Percentiles rank a stretch among this genome's conserved stretches.
These are phyloP conservation scores for Hydroisotoma schaefferi DNA, from an alignment of 2,888 invertebrate genomes.

Conservation along the genomic window DNA sequence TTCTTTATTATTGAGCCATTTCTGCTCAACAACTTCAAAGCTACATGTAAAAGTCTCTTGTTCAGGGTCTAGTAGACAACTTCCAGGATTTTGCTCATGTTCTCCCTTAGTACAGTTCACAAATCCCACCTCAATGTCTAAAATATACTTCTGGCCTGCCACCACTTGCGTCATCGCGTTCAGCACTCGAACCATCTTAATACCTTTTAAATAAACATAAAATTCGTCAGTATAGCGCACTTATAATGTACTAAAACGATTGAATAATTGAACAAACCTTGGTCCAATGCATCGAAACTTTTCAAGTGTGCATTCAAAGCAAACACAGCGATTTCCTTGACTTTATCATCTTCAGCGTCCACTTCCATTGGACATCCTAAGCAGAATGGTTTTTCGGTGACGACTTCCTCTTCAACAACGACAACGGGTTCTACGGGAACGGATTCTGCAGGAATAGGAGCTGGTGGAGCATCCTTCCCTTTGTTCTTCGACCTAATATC, in stretches of 20 bases:
- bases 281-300: slow-evolving; percentile 17
- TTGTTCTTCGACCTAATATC: background rate
- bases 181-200: slow-evolving; percentile 43
- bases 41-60: slow-evolving; percentile 57
- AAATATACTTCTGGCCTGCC: slow-evolving; percentile 59
- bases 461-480: background rate
- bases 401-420: slow-evolving; percentile 23
- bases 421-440: slow-evolving; percentile 18
- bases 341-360: slow-evolving; percentile 40
- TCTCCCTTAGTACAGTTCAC: slow-evolving; percentile 56
- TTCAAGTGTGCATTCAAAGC: slow-evolving; percentile 41
- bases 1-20: slow-evolving; percentile 63
- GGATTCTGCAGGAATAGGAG: background rate
- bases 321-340: slow-evolving; percentile 46
- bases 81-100: slow-evolving; percentile 48
- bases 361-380: slow-evolving; percentile 48
- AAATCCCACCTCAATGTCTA: slow-evolving; percentile 60
- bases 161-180: slow-evolving; percentile 53
- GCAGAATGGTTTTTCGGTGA: slow-evolving; percentile 41
- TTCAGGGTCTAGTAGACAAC: slow-evolving; percentile 50
- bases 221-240: too few species aligned
- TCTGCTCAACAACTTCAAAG: slow-evolving; percentile 63
- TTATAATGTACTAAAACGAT: slow-evolving; percentile 35
- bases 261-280: too few species aligned
- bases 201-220: too few species aligned